Evolutionary conservation across 1,140 invertebrate species (phyloP).

Genomic region (Drosophila sp.): DNA sequence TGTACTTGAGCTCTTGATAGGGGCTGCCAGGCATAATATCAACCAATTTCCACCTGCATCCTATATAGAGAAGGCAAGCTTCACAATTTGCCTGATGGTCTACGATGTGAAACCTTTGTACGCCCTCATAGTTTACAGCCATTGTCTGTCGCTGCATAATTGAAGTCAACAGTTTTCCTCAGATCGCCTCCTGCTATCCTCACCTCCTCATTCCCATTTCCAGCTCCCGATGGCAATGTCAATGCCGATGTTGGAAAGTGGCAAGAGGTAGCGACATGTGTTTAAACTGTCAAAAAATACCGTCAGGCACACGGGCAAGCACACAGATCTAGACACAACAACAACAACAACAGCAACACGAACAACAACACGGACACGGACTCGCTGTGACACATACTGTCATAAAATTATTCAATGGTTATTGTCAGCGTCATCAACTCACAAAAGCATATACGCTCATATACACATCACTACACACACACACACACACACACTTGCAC

Average conservation of each 20-base stretch:
- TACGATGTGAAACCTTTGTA: constrained; percentile 30
- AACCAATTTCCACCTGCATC: constrained; percentile 72
- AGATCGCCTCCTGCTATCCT: too few species aligned
- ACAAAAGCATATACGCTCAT: constrained; percentile 12
- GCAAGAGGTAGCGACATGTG: constrained; percentile 58
- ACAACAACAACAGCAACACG: too few species aligned
- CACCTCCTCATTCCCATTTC: too few species aligned
- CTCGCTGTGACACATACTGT: constrained; percentile 82
- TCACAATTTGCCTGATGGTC: constrained; percentile 16
- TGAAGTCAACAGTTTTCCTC: constrained; percentile 64
- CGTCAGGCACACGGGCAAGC: constrained; percentile 21
- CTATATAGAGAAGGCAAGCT: constrained; percentile 17
- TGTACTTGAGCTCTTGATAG: constrained; percentile 72
- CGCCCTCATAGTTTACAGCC: constrained; percentile 70
- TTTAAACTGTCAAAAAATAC: constrained; percentile 80
- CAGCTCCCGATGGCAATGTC: too few species aligned
- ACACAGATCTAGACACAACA: constrained; percentile 33
- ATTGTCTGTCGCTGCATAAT: constrained; percentile 63
- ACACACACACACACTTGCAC: constrained; percentile 1
- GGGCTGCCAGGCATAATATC: constrained; percentile 62
- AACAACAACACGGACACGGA: constrained; percentile 6
- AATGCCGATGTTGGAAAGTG: too few species aligned
- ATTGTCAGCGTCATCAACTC: constrained; percentile 63
- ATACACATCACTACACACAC: constrained; percentile 9
- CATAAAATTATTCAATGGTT: constrained; percentile 84